phyloP scores from a whole-genome alignment of 23 tunicate genomes.

The Botrylloides violaceus region DNA sequence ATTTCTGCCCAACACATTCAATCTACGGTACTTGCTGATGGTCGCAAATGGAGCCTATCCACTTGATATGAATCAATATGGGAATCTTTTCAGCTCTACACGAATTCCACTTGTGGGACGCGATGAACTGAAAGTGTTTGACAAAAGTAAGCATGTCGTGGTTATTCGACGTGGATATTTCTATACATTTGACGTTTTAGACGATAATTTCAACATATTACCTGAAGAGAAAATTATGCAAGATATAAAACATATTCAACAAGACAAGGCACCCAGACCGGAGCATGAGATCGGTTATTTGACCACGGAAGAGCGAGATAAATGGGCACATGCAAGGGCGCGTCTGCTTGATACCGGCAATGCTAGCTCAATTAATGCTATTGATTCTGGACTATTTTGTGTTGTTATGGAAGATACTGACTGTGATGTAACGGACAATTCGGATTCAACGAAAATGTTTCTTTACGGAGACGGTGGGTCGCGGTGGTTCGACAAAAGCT shows the following conservation, averaged over 20 bases:
- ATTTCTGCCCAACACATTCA: slow-evolving; percentile 27
- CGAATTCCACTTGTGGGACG: slow-evolving; percentile 52
- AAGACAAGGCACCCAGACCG: slow-evolving; percentile 32
- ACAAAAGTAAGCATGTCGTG: slow-evolving; percentile 48
- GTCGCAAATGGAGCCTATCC: slow-evolving; percentile 68
- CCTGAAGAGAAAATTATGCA: slow-evolving; percentile 27
- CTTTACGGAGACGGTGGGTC: slow-evolving; percentile 81
- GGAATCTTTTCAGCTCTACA: slow-evolving; percentile 76
- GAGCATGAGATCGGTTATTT: slow-evolving; percentile 64
- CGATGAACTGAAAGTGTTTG: slow-evolving; percentile 44
- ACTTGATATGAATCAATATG: slow-evolving; percentile 93
- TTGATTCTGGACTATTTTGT: slow-evolving; percentile 89
- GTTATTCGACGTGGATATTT: slow-evolving; percentile 72
- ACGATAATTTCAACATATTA: slow-evolving; percentile 28
- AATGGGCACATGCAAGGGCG: slow-evolving; percentile 66
- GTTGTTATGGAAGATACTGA: slow-evolving; percentile 51
- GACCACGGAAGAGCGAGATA: slow-evolving; percentile 74
- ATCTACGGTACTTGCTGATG: slow-evolving; percentile 72
- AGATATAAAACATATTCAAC: slow-evolving; percentile 28
- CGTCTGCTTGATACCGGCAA: slow-evolving; percentile 41
- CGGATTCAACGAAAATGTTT: slow-evolving; percentile 27
- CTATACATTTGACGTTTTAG: slow-evolving; percentile 47
- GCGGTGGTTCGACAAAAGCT: slow-evolving; percentile 98
- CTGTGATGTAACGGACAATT: slow-evolving; percentile 18
- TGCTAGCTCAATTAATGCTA: slow-evolving; percentile 19